Conservation (phyloP, 2,888 invertebrate genomes). For the Drosophila kambysellisi region DNA sequence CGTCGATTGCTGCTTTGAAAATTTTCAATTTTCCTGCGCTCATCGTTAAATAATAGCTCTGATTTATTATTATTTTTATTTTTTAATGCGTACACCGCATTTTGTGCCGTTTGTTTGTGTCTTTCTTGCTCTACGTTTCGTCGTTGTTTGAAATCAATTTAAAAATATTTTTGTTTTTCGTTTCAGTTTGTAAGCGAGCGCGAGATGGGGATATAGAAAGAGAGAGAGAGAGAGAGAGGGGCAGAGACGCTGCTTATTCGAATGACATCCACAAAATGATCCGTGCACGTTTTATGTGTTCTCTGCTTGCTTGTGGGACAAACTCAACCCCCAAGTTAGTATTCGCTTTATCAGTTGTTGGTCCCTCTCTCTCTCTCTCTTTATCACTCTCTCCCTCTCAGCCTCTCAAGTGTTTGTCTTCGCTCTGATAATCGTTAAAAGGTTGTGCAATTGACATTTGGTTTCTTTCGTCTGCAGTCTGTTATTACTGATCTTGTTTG, state of each 20-base stretch:
- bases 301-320: slow-evolving; percentile 19
- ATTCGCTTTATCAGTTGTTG: slow-evolving; percentile 32
- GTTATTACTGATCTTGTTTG: neutral
- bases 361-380: neutral
- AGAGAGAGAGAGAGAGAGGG: slow-evolving; percentile 5
- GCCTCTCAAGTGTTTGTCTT: neutral
- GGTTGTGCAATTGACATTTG: neutral
- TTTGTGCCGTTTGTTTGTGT: slow-evolving; percentile 42
- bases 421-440: slow-evolving; percentile 1
- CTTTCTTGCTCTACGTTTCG: slow-evolving; percentile 49
- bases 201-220: neutral
- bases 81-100: slow-evolving; percentile 25
- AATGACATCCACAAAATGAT: slow-evolving; percentile 65
- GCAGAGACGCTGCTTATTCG: slow-evolving; percentile 38
- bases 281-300: slow-evolving; percentile 21
- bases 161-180: slow-evolving; percentile 71
- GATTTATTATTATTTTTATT: slow-evolving; percentile 38
- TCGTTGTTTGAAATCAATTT: slow-evolving; percentile 78
- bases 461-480: neutral
- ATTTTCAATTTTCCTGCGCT: slow-evolving; percentile 38
- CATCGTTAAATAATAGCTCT: slow-evolving; percentile 63
- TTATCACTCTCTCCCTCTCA: neutral
- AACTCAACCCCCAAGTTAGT: slow-evolving; percentile 21
- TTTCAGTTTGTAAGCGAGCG: slow-evolving; percentile 60
- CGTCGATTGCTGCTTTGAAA: slow-evolving; percentile 14